A percentile compares a stretch with the other conserved stretches of the same genome.
phyloP scores from a whole-genome alignment of 2,888 invertebrate genomes.

The Latrodectus hesperus region DNA sequence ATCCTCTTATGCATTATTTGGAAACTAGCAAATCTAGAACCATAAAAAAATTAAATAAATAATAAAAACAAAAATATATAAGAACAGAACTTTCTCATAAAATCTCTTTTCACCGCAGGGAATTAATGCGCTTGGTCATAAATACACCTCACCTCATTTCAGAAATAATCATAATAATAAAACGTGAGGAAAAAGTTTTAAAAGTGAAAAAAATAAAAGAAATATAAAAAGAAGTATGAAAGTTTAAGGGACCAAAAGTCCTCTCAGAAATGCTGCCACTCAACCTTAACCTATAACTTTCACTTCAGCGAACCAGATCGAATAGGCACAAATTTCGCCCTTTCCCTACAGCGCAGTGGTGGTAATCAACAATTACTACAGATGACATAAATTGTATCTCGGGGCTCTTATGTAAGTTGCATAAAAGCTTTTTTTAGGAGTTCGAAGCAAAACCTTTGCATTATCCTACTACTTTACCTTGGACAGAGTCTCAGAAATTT shows the following conservation, averaged over 20 bases:
- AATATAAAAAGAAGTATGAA: neutral
- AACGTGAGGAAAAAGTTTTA: constrained; percentile 32
- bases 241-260: neutral
- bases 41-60: neutral
- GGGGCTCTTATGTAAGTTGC: constrained; percentile 53
- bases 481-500: neutral
- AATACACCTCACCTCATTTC: constrained; percentile 46
- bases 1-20: neutral
- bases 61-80: neutral
- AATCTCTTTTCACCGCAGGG: constrained; percentile 28
- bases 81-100: constrained; percentile 13
- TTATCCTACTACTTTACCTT: too few relatives aligned
- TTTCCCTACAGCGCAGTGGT: neutral
- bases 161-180: constrained; percentile 62
- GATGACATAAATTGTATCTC: constrained; percentile 45
- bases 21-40: neutral
- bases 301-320: constrained; percentile 39
- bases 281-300: constrained; percentile 50
- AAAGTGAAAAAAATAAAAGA: constrained; percentile 24
- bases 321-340: constrained; percentile 32
- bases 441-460: neutral
- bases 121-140: constrained; percentile 48
- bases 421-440: neutral
- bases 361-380: constrained; percentile 61
- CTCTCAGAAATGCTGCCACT: constrained; percentile 16